Evolutionary conservation across 1,140 invertebrate genomes (phyloP).

Genomic region (Drosophila simulans): DNA sequence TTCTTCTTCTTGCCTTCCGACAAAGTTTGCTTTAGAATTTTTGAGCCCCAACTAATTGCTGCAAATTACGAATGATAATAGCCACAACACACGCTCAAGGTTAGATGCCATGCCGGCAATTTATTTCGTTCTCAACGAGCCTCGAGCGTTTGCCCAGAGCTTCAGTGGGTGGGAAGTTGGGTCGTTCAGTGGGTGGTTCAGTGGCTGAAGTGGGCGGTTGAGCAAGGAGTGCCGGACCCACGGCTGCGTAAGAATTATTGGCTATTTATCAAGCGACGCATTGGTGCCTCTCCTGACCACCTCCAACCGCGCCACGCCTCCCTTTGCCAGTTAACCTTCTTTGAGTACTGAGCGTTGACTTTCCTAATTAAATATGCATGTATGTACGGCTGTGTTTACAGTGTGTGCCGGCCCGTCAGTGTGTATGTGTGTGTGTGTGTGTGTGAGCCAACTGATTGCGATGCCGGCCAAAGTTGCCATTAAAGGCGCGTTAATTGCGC

Average conservation of each 20-base stretch:
- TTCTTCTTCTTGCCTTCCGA: conserved; percentile 45
- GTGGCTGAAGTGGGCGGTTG: conserved; percentile 8
- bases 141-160: conserved; percentile 4
- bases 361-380: conserved; percentile 79
- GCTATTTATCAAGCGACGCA: conserved; percentile 78
- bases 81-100: conserved; percentile 83
- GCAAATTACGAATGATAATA: conserved; percentile 83
- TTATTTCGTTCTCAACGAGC: conserved; percentile 74
- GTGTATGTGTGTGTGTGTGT: conserved; percentile 10
- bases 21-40: conserved; percentile 82
- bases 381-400: conserved; percentile 29
- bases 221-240: conserved; percentile 28
- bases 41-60: conserved; percentile 82
- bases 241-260: conserved; percentile 80
- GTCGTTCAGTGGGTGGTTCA: conserved; percentile 1
- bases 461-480: conserved; percentile 54
- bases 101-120: conserved; percentile 78
- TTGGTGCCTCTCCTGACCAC: conserved; percentile 27
- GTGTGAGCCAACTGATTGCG: conserved; percentile 19
- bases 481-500: conserved; percentile 81
- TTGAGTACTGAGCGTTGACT: conserved; percentile 59
- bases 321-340: conserved; percentile 27
- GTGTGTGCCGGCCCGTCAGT: not conserved
- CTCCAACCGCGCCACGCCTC: conserved; percentile 7
- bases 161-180: not conserved